A percentile compares a stretch with the other conserved stretches of the same genome.
These are phyloP conservation scores for Varanus salvator DNA, from an alignment of 2,113 vertebrate species.

Conservation along the genomic window DNA sequence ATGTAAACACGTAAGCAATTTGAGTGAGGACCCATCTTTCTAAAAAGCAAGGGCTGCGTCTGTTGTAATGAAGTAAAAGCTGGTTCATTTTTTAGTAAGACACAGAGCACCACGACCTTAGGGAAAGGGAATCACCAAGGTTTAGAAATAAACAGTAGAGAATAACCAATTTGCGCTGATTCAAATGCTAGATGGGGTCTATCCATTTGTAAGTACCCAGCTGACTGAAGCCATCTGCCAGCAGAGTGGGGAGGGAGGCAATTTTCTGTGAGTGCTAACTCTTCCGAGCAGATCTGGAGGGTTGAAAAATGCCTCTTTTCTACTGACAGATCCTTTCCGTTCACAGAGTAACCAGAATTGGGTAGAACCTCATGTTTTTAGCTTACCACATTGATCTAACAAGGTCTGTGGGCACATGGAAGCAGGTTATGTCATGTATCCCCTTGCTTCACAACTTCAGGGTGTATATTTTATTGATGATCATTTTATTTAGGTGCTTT, in stretches of 20 bases:
- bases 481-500: too few relatives aligned
- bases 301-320: too few relatives aligned
- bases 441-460: neutral
- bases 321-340: too few relatives aligned
- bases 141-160: neutral
- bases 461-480: too few relatives aligned
- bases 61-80: neutral
- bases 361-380: neutral
- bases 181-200: neutral
- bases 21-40: neutral
- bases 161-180: neutral
- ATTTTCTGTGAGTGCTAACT: too few relatives aligned
- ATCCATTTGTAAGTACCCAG: too few relatives aligned
- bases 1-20: neutral
- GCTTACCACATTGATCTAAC: neutral
- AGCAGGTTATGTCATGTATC: neutral
- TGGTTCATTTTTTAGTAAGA: neutral
- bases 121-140: neutral
- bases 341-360: neutral
- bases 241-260: too few relatives aligned
- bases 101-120: neutral
- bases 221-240: too few relatives aligned
- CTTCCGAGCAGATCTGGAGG: neutral
- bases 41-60: neutral
- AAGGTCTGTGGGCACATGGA: neutral